Evolutionary conservation across 2,113 vertebrate species (phyloP), one percentile per base, ranked within the genome.

Genomic region (Pungitius pungitius): DNA sequence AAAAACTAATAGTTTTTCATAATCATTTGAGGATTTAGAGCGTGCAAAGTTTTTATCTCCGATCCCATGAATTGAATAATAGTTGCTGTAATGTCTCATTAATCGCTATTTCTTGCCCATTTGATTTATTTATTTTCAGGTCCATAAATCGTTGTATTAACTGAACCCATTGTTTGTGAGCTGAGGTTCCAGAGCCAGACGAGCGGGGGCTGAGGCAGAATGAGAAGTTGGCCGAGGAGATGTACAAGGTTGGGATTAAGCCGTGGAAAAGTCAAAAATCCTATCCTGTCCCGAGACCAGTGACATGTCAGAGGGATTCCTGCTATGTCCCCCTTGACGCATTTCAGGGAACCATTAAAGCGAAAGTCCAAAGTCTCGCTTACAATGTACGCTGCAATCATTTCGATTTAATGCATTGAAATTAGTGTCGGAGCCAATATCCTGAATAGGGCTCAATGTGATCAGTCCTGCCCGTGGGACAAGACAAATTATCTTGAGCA

Each of bases 351-450:
- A 68, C 73, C 81, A 60, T 88, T 91, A 77, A 73, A 81, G 47
- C 27, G 9, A 75, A 85, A 55, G 47, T 63, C 63, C 49, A 8
- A 37, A 30, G 51, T 63, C 66, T 77, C 18, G 10, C 2, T 71
- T 57, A 69, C 69, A 0, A 83, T 86, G 66, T 73, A 68, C n/a
- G 10, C 74, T 63, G 78, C 77, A 84, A 76, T 90, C 79, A 63
- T 68, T 87, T 67, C 83, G 88, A 92, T 91, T 89, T 90, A 90
- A 72, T 75, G 74, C 4, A 12, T 75, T 78, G 37, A 49, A 78
- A 82, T 83, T 56, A 76, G 76, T 15, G 54, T 64, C 87, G 30
- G 69, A 45, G 58, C 66, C 63, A 70, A 80, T 80, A 83, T 83
- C 88, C 80, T 69, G 76, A 72, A 30, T 4, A 0, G 10, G 6